phyloP scores from a whole-genome alignment of 2,113 vertebrate genomes.

The Ancistrus triradiatus region DNA sequence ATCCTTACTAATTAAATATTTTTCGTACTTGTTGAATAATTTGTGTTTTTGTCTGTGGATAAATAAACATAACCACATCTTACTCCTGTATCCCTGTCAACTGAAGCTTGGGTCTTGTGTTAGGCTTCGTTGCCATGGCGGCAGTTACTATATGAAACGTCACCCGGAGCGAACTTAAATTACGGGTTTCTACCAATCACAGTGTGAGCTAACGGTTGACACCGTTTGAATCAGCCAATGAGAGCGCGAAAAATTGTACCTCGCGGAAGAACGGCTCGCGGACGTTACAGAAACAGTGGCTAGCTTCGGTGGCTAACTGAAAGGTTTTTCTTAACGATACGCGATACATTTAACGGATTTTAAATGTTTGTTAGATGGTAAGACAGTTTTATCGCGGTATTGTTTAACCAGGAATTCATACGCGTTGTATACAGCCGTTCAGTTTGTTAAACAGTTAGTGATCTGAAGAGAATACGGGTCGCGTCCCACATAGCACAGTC shows the following conservation, averaged over 20 bases:
- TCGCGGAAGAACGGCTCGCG: constrained; percentile 37
- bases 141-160: constrained; percentile 32
- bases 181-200: constrained; percentile 48
- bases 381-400: constrained; percentile 20
- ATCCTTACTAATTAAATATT: too few species aligned
- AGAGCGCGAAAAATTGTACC: constrained; percentile 12
- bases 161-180: neutral
- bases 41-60: too few species aligned
- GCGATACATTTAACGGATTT: neutral
- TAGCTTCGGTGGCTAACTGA: constrained; percentile 8
- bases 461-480: neutral
- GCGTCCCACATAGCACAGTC: too few species aligned
- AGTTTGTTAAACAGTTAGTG: neutral
- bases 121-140: constrained; percentile 42
- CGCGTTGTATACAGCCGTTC: too few species aligned
- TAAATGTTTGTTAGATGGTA: constrained; percentile 48
- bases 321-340: neutral
- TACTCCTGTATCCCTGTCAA: constrained; percentile 15
- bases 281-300: constrained; percentile 13
- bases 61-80: too few species aligned
- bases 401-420: too few species aligned
- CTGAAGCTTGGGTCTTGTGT: constrained; percentile 22
- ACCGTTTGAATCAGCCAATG: constrained; percentile 51
- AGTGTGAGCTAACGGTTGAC: neutral
- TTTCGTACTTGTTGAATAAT: too few species aligned